Percentiles rank a stretch among this genome's conserved stretches.
phyloP scores from a whole-genome alignment of 2,113 vertebrate genomes.

The Dasyprocta punctata region DNA sequence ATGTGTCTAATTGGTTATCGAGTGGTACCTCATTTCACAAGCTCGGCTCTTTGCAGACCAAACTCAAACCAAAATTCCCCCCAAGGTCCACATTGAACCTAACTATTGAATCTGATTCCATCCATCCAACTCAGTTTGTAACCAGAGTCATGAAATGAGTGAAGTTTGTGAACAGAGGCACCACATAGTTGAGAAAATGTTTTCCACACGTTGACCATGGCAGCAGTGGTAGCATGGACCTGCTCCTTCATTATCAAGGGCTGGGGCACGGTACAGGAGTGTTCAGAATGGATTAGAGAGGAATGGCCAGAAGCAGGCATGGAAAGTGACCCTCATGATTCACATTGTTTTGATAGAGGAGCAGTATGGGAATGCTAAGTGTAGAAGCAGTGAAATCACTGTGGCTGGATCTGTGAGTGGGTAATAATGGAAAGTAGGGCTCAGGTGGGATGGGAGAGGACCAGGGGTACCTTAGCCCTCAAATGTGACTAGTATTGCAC shows the following conservation, averaged over 20 bases:
- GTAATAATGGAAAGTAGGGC: no score
- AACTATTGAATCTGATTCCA: not conserved
- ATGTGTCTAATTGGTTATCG: no score
- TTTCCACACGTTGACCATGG: fast-evolving
- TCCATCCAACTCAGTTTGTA: not conserved
- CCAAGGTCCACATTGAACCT: not conserved
- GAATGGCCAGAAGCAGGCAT: not conserved
- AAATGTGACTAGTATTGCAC: not conserved
- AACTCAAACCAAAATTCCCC: not conserved
- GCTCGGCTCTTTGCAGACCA: not conserved
- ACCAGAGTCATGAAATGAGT: not conserved
- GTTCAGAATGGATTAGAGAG: not conserved
- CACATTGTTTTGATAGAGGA: not conserved
- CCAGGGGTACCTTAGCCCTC: fast-evolving
- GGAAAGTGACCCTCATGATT: not conserved
- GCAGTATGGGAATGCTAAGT: not conserved
- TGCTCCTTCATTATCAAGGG: not conserved
- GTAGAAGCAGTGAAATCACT: not conserved
- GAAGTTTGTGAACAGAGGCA: not conserved
- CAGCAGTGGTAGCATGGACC: not conserved
- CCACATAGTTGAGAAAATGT: not conserved
- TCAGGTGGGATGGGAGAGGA: not conserved
- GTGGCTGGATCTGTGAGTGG: not conserved
- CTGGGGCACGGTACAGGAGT: not conserved
- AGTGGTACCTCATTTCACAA: not conserved